These are phyloP conservation scores for Bathybates hornii DNA, from an alignment of 2,113 vertebrate genomes.

Conservation along the genomic window DNA sequence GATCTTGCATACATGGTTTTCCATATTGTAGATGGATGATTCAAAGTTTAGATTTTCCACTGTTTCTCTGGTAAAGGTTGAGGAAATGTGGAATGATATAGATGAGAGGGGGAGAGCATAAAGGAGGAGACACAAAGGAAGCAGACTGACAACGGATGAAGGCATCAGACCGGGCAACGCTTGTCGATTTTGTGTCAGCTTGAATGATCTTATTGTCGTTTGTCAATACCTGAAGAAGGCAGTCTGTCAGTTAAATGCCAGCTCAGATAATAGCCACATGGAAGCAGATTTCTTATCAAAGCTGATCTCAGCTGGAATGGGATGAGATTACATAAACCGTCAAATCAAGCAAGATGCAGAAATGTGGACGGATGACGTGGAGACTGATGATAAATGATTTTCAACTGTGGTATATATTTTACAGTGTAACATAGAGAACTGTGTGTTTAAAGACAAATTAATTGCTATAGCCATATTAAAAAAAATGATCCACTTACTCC, in stretches of 20 bases:
- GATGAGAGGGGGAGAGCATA: background rate
- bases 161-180: background rate
- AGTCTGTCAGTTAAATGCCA: background rate
- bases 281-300: background rate
- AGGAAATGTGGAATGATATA: background rate
- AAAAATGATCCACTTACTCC: background rate
- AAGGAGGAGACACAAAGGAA: background rate
- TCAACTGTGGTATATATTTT: background rate
- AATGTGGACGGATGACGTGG: background rate
- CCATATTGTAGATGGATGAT: background rate
- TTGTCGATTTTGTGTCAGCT: constrained; percentile 30
- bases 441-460: background rate
- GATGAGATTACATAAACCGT: background rate
- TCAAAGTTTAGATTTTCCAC: background rate
- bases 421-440: background rate
- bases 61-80: background rate
- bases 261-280: background rate
- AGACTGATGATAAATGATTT: background rate
- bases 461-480: background rate
- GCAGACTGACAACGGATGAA: background rate
- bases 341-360: background rate
- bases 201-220: constrained; percentile 5
- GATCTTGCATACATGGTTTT: background rate
- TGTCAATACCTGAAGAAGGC: background rate
- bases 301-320: background rate